A percentile compares a stretch with the other conserved stretches of the same genome.
Evolutionary conservation across 2,888 invertebrate species (phyloP).

Genomic region (Diachrysia chrysitis): DNA sequence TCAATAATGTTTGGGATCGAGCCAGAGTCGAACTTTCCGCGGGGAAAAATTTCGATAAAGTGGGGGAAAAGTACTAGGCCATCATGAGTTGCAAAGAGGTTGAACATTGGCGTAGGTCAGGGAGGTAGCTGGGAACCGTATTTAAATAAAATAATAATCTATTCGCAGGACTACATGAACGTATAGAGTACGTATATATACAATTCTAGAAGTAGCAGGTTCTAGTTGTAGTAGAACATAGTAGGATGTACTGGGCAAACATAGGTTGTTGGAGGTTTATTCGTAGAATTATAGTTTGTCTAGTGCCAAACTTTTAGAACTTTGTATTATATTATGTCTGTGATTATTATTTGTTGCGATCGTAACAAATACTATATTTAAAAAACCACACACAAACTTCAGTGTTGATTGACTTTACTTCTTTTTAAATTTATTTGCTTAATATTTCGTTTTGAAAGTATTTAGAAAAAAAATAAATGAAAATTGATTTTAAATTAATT

Average conservation of each 20-base stretch:
- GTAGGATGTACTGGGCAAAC: slow-evolving; percentile 69
- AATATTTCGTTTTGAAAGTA: no score
- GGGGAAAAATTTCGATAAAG: slow-evolving; percentile 81
- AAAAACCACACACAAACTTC: no score
- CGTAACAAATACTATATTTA: no score
- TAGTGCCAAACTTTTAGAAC: background rate
- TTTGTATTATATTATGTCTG: slow-evolving; percentile 21
- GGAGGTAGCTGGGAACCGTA: slow-evolving; percentile 52
- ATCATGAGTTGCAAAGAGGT: slow-evolving; percentile 57
- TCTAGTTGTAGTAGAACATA: slow-evolving; percentile 73
- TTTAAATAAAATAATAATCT: slow-evolving; percentile 84
- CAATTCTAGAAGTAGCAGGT: slow-evolving; percentile 64
- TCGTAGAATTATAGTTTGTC: slow-evolving; percentile 14
- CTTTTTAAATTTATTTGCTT: no score
- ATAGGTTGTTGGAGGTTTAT: slow-evolving; percentile 50
- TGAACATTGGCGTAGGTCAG: slow-evolving; percentile 47
- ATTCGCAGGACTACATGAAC: slow-evolving; percentile 68
- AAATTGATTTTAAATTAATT: background rate
- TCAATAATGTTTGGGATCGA: background rate
- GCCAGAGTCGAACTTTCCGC: slow-evolving; percentile 55
- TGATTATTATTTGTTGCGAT: background rate
- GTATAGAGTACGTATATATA: slow-evolving; percentile 55
- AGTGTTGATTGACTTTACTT: no score
- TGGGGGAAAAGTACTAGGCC: slow-evolving; percentile 81
- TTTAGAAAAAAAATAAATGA: no score